These are phyloP conservation scores for Arenicola marina DNA, from an alignment of 2,888 invertebrate genomes.

Conservation along the genomic window DNA sequence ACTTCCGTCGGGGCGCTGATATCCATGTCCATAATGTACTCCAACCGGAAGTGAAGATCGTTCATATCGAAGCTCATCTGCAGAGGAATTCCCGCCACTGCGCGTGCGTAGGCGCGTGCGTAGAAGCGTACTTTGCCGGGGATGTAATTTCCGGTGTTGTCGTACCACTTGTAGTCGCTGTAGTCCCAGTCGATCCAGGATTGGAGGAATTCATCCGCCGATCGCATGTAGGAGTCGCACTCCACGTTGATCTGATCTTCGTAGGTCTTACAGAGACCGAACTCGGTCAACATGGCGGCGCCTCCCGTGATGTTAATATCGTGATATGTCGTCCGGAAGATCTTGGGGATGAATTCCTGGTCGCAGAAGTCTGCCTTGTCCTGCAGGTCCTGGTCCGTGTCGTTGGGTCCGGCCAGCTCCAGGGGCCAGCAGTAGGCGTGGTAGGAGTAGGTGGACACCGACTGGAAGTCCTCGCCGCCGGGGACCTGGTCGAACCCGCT, in stretches of 20 bases:
- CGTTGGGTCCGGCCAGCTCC: conserved; percentile 16
- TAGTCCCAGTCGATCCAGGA: conserved; percentile 46
- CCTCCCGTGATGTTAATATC: conserved; percentile 31
- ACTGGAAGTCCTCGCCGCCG: conserved; percentile 30
- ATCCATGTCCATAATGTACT: conserved; percentile 22
- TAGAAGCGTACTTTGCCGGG: conserved; percentile 19
- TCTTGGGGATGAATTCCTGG: conserved; percentile 23
- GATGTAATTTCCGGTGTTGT: conserved; percentile 5
- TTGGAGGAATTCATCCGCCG: conserved; percentile 33
- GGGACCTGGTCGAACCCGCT: conserved; percentile 39
- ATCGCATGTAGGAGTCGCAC: conserved; percentile 27
- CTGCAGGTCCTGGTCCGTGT: conserved; percentile 25
- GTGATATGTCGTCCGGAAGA: conserved; percentile 8
- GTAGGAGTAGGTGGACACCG: conserved; percentile 34
- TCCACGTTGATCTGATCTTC: conserved; percentile 11
- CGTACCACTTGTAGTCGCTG: conserved; percentile 28
- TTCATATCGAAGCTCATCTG: conserved; percentile 26
- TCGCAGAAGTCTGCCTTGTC: conserved; percentile 30
- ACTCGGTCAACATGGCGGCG: conserved; percentile 40
- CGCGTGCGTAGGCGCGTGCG: conserved; percentile 35
- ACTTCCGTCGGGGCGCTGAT: conserved; percentile 35
- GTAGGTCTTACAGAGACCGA: conserved; percentile 37
- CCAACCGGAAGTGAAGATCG: conserved; percentile 22
- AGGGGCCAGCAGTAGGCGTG: conserved; percentile 43
- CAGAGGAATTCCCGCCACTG: conserved; percentile 34